Base-by-base conservation (phyloP, 37 sponge, comb jelly and placozoan species). In the Agelas oroides region DNA sequence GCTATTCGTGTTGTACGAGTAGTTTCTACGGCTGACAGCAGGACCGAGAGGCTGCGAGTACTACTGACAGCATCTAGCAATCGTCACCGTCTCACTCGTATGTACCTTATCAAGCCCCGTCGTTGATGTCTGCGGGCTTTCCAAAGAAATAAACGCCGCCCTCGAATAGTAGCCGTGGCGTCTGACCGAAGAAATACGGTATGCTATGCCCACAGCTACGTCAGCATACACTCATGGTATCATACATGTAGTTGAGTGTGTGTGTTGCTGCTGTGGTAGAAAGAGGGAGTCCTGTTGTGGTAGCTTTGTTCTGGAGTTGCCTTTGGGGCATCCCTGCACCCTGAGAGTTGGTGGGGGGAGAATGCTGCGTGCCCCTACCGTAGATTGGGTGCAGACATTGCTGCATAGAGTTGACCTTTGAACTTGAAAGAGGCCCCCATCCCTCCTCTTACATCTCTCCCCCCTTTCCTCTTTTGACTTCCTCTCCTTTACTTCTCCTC, bases 241-340 rank as follows among this genome's bases (percentile, higher is more conserved):
- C n/a, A n/a, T 46, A 28, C 34, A 8, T 23, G 11, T 16, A 32
- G 77, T 55, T 59, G 54, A 75, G 75, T 71, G 81, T 34, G 73
- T 77, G 93, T 92, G 93, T 92, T 92, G 79, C 93, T 71, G n/a
- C 61, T 88, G 86, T 92, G 93, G 89, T 37, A 92, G 39, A 92
- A 56, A 2, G 68, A 85, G 1, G 27, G 30, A 16, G 32, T 74
- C 58, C 70, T 53, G 3, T 35, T 28, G 68, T 76, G 77, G 56
- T 17, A 58, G 79, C 73, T 69, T 77, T 23, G 68, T 73, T 67
- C 53, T 81, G 59, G 80, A 60, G 65, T 33, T 55, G 60, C 65
- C 58, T n/a, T 37, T 0, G n/a, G 33, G 28, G 54, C 39, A n/a
- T 24, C 40, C 14, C 31, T 40, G 33, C 25, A 71, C 21, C 70